phyloP scores from a whole-genome alignment of 2,797 vertebrate genomes.

The Melanotaenia maccullochi region DNA sequence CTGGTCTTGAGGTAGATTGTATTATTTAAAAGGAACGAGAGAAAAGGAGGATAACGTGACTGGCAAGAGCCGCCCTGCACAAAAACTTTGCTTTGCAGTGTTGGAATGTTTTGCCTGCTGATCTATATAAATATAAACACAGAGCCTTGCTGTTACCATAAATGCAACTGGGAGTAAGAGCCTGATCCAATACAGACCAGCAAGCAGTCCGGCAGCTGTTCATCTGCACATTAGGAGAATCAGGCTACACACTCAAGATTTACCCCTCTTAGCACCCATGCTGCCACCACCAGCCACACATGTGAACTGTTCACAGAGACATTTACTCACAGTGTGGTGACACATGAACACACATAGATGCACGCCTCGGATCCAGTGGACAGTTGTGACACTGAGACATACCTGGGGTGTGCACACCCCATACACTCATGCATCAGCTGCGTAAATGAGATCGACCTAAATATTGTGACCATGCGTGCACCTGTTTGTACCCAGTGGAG shows the following conservation, averaged over 20 bases:
- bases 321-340: conserved; percentile 63
- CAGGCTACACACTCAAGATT: conserved; percentile 67
- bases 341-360: conserved; percentile 35
- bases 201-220: conserved; percentile 81
- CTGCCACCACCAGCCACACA: conserved; percentile 70
- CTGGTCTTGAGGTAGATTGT: conserved; percentile 18
- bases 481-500: conserved; percentile 35
- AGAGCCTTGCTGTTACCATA: conserved; percentile 60
- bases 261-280: conserved; percentile 55
- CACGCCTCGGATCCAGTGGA: conserved; percentile 16
- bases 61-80: conserved; percentile 21
- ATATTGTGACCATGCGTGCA: conserved; percentile 26
- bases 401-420: conserved; percentile 25
- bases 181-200: conserved; percentile 49
- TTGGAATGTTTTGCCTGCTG: conserved; percentile 60
- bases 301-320: conserved; percentile 58
- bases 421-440: conserved; percentile 14
- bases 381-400: conserved; percentile 35
- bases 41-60: conserved; percentile 4
- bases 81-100: conserved; percentile 40
- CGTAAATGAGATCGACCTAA: conserved; percentile 6
- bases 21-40: conserved; percentile 22
- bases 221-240: conserved; percentile 72
- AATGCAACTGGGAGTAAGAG: conserved; percentile 61
- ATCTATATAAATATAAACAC: conserved; percentile 74